Evolutionary conservation across 1,140 invertebrate genomes (phyloP).

Genomic region (Agrypnia vestita): DNA sequence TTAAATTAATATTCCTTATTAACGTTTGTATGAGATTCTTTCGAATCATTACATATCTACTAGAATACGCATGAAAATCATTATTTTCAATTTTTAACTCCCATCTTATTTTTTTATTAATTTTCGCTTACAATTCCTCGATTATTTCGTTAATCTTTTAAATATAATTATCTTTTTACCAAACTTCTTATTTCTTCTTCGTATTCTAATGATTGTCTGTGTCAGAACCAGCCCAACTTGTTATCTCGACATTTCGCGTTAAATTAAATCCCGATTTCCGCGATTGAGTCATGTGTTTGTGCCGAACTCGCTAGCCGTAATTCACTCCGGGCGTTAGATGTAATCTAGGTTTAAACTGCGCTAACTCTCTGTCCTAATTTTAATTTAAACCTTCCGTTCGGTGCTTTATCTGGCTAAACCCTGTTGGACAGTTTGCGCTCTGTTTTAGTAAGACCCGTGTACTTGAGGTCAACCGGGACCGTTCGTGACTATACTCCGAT

Average conservation of each 20-base stretch:
- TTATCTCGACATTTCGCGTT: not conserved
- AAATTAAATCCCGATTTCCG: not conserved
- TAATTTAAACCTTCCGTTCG: slow-evolving; percentile 35
- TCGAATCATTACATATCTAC: too few relatives aligned
- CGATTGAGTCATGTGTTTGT: not conserved
- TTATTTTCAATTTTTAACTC: too few relatives aligned
- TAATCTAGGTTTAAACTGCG: slow-evolving; percentile 35
- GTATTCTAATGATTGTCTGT: too few relatives aligned
- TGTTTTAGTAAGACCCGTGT: not conserved
- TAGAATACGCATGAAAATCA: too few relatives aligned
- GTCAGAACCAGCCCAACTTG: too few relatives aligned
- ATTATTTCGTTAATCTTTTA: too few relatives aligned
- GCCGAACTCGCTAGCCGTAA: not conserved
- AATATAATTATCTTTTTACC: too few relatives aligned
- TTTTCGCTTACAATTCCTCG: too few relatives aligned
- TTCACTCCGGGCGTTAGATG: not conserved
- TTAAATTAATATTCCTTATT: too few relatives aligned
- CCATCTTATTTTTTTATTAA: too few relatives aligned
- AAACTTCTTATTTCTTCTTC: too few relatives aligned
- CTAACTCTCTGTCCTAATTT: slow-evolving; percentile 33
- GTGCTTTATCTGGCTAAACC: slow-evolving; percentile 19
- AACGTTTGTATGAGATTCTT: too few relatives aligned
- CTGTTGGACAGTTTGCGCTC: slow-evolving; percentile 28
- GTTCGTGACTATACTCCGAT: slow-evolving; percentile 4
- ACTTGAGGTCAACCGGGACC: slow-evolving; percentile 1